Evolutionary conservation across 2,113 vertebrate species (phyloP), one percentile per base, ranked within the genome.

Genomic region (Cheilinus undulatus): DNA sequence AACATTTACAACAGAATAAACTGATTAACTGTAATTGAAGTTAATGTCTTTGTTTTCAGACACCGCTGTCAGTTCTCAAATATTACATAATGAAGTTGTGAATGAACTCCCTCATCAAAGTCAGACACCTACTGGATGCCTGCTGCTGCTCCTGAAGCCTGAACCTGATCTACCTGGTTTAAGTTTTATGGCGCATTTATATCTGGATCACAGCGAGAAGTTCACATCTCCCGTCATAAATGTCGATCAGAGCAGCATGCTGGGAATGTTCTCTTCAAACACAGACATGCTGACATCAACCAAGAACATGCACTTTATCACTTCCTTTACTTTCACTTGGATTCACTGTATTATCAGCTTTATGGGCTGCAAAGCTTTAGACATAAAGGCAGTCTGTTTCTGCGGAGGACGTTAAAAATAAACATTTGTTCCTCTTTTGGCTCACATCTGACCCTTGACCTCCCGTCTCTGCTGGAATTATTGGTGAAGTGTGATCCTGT

Each of bases 231-330:
- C 10, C 32, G 7, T 20, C 12, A 32, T 54, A 24, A 43, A 63
- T 45, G 15, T 45, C 13, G 27, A 24, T 15, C 2, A 48, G 50
- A 48, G 40, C 10, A 3, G 69, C 17, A 36, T 72, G 38, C 7
- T 34, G n/a, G 7, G n/a, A 72, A 79, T 67, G 63, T 61, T 15
- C 40, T 40, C 12, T 7, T 49, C 7, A 19, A 46, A 52, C 66
- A n/a, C 7, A 0, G 23, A 57, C 17, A 42, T 36, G 52, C 52
- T 34, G n/a, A 56, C 30, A 32, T 23, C 26, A 12, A 28, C n/a
- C 59, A 36, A 40, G 11, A 7, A 49, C 3, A n/a, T 17, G 20
- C 20, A 27, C 52, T 6, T 13, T 45, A 42, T 51, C 20, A n/a
- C 24, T 45, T 23, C 19, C n/a, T n/a, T n/a, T n/a, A n/a, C n/a